phyloP scores from a whole-genome alignment of 2,113 vertebrate genomes.

The Gorsachius goisagi region DNA sequence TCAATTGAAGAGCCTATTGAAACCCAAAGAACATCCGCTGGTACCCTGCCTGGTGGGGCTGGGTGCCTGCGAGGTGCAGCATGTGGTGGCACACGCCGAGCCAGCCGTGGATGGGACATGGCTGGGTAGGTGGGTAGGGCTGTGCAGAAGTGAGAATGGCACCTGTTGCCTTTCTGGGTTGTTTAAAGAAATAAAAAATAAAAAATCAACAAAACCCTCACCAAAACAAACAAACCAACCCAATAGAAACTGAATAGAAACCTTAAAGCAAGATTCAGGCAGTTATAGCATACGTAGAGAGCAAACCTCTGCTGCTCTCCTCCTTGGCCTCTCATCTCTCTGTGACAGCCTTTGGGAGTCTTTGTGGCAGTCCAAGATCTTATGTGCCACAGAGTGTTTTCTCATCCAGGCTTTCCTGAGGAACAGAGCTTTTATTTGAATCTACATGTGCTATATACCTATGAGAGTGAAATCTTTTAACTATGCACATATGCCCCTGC shows the following conservation, averaged over 20 bases:
- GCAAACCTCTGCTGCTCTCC: neutral
- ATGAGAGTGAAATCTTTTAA: neutral
- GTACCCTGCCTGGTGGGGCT: accelerated
- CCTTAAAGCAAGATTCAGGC: neutral
- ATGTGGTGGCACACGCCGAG: accelerated
- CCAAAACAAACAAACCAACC: neutral
- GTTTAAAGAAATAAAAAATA: neutral
- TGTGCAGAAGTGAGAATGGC: neutral
- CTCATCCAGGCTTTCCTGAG: neutral
- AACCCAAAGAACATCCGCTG: accelerated
- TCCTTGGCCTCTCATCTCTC: neutral
- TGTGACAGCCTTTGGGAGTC: neutral
- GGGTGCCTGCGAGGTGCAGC: neutral
- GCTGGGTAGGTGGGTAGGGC: accelerated
- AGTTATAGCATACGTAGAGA: neutral
- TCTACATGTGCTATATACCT: neutral
- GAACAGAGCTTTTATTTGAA: neutral
- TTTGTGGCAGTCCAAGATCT: neutral
- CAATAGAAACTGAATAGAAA: neutral
- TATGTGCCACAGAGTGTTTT: neutral
- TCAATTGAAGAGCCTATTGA: neutral
- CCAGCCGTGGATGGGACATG: accelerated
- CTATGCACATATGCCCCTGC: accelerated
- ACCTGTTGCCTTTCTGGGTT: neutral
- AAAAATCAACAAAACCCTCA: too few species aligned